phyloP scores from a whole-genome alignment of 1,140 invertebrate genomes.

The Drosophila carrolli region DNA sequence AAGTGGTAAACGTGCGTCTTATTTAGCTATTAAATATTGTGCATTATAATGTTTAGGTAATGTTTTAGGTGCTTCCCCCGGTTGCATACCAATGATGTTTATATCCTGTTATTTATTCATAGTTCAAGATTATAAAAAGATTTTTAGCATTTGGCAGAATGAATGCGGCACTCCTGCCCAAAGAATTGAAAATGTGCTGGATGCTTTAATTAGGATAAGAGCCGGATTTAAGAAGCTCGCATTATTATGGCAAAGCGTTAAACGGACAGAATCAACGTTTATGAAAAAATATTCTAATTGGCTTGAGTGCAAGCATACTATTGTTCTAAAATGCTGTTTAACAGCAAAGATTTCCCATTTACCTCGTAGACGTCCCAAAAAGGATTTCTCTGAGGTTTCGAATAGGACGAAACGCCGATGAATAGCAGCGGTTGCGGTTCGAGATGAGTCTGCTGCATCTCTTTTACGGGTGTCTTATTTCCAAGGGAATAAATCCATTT shows the following conservation, averaged over 20 bases:
- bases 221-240: too few relatives aligned
- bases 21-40: neutral
- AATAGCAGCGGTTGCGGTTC: neutral
- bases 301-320: slow-evolving; percentile 14
- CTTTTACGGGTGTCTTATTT: slow-evolving; percentile 14
- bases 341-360: too few relatives aligned
- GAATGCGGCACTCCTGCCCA: too few relatives aligned
- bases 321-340: neutral
- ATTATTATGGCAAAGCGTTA: slow-evolving; percentile 1
- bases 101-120: neutral
- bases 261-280: neutral
- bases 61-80: neutral
- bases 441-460: slow-evolving; percentile 35
- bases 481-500: slow-evolving; percentile 17
- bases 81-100: neutral
- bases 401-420: slow-evolving; percentile 20
- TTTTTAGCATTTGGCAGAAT: neutral
- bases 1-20: neutral
- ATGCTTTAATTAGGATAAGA: too few relatives aligned
- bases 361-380: slow-evolving; percentile 8
- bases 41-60: neutral
- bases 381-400: neutral
- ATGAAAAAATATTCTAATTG: slow-evolving; percentile 6
- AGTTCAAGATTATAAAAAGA: neutral
- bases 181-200: too few relatives aligned